Base-by-base conservation (phyloP, 2,113 vertebrate species). In the Dolichallabes microphthalmus region DNA sequence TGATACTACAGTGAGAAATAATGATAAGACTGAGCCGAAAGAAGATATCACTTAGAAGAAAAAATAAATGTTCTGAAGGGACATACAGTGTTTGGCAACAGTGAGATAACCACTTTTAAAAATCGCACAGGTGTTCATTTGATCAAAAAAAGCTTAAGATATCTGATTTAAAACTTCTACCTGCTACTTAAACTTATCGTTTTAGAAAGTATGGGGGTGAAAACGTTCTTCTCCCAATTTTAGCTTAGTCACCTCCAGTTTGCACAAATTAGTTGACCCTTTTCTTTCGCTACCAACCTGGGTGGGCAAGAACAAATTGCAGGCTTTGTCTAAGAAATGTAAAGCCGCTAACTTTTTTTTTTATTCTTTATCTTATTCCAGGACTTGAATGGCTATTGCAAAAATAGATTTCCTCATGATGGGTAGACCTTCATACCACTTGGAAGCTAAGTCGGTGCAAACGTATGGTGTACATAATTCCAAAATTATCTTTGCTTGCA, bases 1-100 rank as follows among this genome's bases (percentile, higher is more conserved):
- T 81, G 66, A 86, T 63, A 63, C 22, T 17, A 20, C 15, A 30
- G 6, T 73, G 77, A 73, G 77, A 85, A 80, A 61, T 15, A n/a
- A 63, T 53, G 52, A 84, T 66, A 52, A 64, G 73, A 50, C 35
- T 0, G 17, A 77, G 82, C 82, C 66, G 73, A 77, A 76, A 25
- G n/a, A 61, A 63, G 35, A 84, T 53, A 82, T 55, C 32, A 25
- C 64, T 82, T 68, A 25, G 20, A 45, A 3, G 52, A 22, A 68
- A 25, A 22, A 20, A 76, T 13, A 19, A 68, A 19, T 2, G n/a
- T 22, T 68, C 57, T 19, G 35, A n/a, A 27, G 25, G 53, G 57
- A 39, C n/a, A 22, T 58, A 10, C 32, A 55, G 30, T 35, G 81
- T 45, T 35, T 20, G 9, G 7, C 55, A 39, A 57, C 5, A 4